Percentiles rank a stretch among this genome's conserved stretches.
These are phyloP conservation scores for Meloidogyne hapla DNA, from an alignment of 1,140 invertebrate genomes.

Conservation along the genomic window DNA sequence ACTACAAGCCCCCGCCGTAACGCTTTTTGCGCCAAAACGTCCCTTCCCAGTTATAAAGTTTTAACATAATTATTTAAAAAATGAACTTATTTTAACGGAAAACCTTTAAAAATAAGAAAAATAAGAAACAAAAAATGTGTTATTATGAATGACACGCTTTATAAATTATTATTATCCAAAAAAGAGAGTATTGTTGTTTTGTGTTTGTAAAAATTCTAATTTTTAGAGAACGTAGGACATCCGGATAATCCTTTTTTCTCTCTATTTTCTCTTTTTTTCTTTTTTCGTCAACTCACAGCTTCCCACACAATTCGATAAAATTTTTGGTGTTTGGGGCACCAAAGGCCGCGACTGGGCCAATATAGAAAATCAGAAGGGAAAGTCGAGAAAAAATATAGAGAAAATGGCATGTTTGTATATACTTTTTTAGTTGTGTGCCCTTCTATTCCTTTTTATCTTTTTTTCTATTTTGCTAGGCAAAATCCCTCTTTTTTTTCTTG, in stretches of 20 bases:
- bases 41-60: no score
- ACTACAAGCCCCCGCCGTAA: no score
- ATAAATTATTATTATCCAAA: neutral
- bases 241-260: neutral
- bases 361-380: neutral
- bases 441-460: neutral
- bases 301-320: constrained; percentile 3
- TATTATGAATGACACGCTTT: neutral
- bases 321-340: neutral
- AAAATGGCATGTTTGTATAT: neutral
- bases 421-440: neutral
- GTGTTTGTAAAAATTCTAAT: neutral
- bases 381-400: neutral
- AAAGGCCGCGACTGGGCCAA: neutral
- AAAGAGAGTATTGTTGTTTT: neutral
- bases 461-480: neutral
- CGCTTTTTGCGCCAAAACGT: no score
- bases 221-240: no score
- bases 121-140: neutral
- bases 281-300: neutral
- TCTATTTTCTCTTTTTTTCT: neutral
- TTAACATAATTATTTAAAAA: neutral
- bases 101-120: neutral
- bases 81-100: no score
- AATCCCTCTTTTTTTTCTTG: neutral